Percentiles rank a stretch among this genome's conserved stretches.
These are phyloP conservation scores for Chaenogobius annularis DNA, from an alignment of 2,113 vertebrate species.

Conservation along the genomic window DNA sequence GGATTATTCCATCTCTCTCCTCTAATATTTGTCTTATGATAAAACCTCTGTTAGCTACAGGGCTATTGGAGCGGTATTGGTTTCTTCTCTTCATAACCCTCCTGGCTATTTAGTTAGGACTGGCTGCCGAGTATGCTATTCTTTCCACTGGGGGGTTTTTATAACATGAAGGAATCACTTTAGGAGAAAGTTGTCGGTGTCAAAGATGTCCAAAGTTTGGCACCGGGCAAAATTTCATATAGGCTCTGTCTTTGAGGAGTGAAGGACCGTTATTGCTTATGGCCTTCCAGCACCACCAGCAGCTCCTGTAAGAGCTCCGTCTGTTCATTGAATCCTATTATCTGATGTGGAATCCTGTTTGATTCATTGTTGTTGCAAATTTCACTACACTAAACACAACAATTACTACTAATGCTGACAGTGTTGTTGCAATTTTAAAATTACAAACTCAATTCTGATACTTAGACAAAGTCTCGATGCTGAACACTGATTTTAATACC, in stretches of 20 bases:
- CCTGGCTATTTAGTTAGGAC: slow-evolving; percentile 58
- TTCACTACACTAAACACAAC: too few relatives aligned
- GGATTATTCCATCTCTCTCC: slow-evolving; percentile 58
- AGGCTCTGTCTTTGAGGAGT: background rate
- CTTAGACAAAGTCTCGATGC: too few relatives aligned
- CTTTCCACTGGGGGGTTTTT: slow-evolving; percentile 42
- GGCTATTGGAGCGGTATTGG: slow-evolving; percentile 53
- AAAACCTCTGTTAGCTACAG: slow-evolving; percentile 59
- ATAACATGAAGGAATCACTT: slow-evolving; percentile 17
- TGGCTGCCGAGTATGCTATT: slow-evolving; percentile 25
- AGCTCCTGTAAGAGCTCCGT: background rate
- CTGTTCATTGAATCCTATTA: background rate
- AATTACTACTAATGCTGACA: too few relatives aligned
- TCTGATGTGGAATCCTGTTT: too few relatives aligned
- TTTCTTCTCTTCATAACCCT: slow-evolving; percentile 57
- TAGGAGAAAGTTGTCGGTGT: slow-evolving; percentile 15
- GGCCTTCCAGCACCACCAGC: background rate
- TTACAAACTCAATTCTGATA: too few relatives aligned
- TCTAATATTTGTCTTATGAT: slow-evolving; percentile 66
- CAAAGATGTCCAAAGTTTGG: background rate
- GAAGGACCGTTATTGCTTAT: background rate
- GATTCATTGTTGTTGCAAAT: too few relatives aligned
- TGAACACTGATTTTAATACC: too few relatives aligned
- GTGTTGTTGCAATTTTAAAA: too few relatives aligned
- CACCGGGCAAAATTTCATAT: background rate